Evolutionary conservation across 1,140 invertebrate species (phyloP), one percentile per base, ranked within the genome.

Genomic region (Geopemphigus sp.): DNA sequence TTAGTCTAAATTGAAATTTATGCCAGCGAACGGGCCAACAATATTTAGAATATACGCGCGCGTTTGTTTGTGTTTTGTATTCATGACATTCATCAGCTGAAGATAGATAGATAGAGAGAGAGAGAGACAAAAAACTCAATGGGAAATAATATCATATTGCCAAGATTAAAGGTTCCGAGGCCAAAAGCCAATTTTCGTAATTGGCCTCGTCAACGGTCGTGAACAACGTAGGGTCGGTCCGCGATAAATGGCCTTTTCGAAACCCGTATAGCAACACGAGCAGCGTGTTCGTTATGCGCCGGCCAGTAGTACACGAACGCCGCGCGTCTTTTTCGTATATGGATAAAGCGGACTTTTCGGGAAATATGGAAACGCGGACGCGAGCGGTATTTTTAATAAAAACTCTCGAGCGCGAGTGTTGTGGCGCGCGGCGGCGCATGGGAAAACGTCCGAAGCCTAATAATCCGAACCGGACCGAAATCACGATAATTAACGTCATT

Each of bases 151-250:
- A 63, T 59, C 26, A 78, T 78, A 63, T 63, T 50, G 54, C 57
- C 22, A 50, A 78, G 74, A 78, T 63, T 63, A 78, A 78, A 78
- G 74, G 74, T 63, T 45, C 45, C 39, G 32, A 39, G 73, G 73
- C 61, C 57, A 76, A 61, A 61, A 78, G 74, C 74, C 74, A 78
- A 78, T 78, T 78, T 78, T 47, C 56, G 57, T 78, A 78, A 78
- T 78, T 78, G 74, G 56, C 57, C 57, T 63, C 74, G 74, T 50
- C 74, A 29, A 61, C 57, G 19, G 57, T 63, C 19, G 50, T 29
- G 68, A 53, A 72, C 14, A 26, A 54, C 14, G 15, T 29, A 15
- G 68, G 50, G 68, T 72, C 68, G 24, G 50, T 53, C 15, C 24
- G n/a, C n/a, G 53, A 68, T 22, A 19, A n/a, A 15, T n/a, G 64